Evolutionary conservation across 2,888 invertebrate genomes (phyloP).

Genomic region (Brenthis ino): DNA sequence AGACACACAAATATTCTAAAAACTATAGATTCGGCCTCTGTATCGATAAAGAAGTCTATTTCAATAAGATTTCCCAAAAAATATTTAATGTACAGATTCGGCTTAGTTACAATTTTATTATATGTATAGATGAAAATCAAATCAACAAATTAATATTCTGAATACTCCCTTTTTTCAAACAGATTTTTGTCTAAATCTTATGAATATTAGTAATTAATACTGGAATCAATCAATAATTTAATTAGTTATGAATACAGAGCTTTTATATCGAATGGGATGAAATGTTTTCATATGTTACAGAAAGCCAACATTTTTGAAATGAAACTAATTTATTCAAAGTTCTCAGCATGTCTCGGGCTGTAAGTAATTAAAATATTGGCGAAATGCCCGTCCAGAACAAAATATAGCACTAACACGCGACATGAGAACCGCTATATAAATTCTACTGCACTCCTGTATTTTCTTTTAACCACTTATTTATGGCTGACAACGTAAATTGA

Average conservation of each 20-base stretch:
- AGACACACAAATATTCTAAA: too few relatives aligned
- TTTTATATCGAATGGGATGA: background rate
- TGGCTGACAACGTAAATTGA: constrained; percentile 43
- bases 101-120: too few relatives aligned
- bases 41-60: too few relatives aligned
- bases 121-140: too few relatives aligned
- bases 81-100: too few relatives aligned
- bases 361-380: constrained; percentile 42
- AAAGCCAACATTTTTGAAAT: background rate
- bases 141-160: too few relatives aligned
- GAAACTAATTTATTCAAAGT: constrained; percentile 20
- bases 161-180: too few relatives aligned
- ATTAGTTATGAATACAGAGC: background rate
- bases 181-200: too few relatives aligned
- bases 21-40: too few relatives aligned
- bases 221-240: too few relatives aligned
- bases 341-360: constrained; percentile 21
- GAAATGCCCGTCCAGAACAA: constrained; percentile 33
- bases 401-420: constrained; percentile 34
- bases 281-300: background rate
- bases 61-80: too few relatives aligned
- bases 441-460: constrained; percentile 40
- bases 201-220: too few relatives aligned
- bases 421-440: constrained; percentile 41
- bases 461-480: constrained; percentile 43